phyloP scores from a whole-genome alignment of 2,113 vertebrate species.

The Heloderma charlesbogerti region DNA sequence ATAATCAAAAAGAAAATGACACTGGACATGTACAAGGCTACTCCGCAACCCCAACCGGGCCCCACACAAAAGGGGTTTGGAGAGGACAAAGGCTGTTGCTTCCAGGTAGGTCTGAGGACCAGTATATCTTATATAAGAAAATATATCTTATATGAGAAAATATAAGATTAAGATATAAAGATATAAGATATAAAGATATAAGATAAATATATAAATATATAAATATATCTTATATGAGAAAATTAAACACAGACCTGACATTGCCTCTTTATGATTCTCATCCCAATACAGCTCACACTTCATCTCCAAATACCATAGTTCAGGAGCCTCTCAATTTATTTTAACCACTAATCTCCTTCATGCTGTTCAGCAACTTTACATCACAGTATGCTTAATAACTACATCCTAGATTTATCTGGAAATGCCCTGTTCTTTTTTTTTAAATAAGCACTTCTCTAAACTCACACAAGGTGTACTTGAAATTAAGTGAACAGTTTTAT shows the following conservation, averaged over 20 bases:
- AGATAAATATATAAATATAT: too few species aligned
- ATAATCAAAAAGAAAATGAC: background rate
- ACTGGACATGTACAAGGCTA: background rate
- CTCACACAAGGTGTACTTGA: background rate
- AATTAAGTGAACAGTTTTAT: constrained; percentile 1
- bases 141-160: background rate
- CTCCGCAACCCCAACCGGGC: background rate
- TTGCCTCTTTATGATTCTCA: background rate
- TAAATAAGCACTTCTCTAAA: background rate
- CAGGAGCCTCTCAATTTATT: background rate
- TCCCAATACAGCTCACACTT: background rate
- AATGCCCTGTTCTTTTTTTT: background rate
- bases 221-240: background rate
- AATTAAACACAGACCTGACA: background rate
- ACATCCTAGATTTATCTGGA: background rate
- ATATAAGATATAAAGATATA: too few species aligned
- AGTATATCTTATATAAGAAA: background rate
- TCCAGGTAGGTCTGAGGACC: background rate
- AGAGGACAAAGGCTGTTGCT: background rate
- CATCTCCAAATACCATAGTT: background rate
- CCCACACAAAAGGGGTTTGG: background rate
- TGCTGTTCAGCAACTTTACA: background rate
- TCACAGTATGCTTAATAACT: background rate
- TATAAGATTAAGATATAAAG: too few species aligned
- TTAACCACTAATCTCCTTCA: background rate